A percentile compares a stretch with the other conserved stretches of the same genome.
These are phyloP conservation scores for Cephalotes varians DNA, from an alignment of 2,888 invertebrate species.

Conservation along the genomic window DNA sequence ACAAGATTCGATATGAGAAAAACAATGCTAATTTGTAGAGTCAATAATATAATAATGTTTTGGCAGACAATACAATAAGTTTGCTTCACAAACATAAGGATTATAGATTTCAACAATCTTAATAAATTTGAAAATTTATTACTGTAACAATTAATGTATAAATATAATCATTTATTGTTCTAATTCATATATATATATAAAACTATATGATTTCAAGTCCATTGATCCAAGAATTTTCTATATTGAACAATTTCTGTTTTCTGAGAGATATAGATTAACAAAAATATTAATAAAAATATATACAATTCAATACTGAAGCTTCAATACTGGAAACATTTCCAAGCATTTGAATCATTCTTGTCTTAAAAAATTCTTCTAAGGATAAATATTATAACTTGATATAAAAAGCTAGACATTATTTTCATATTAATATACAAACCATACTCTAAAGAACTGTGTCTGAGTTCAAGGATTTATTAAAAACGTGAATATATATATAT, in stretches of 20 bases:
- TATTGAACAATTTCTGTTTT: not conserved
- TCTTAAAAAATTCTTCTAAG: not conserved
- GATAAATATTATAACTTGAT: not conserved
- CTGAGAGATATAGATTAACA: not conserved
- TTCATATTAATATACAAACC: not conserved
- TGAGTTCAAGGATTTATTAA: not conserved
- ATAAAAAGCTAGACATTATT: not conserved
- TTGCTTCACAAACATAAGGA: not conserved
- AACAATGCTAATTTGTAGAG: not conserved
- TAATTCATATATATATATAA: not conserved
- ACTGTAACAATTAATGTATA: not conserved
- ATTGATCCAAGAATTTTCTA: not conserved
- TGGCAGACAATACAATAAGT: not conserved
- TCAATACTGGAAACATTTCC: not conserved
- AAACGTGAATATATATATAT: not conserved
- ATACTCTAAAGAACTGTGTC: not conserved
- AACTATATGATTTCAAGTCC: not conserved
- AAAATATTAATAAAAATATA: not conserved
- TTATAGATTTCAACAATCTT: not conserved
- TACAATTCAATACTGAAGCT: not conserved
- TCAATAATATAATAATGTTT: not conserved
- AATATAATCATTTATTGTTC: not conserved
- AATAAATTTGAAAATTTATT: slow-evolving; percentile 5
- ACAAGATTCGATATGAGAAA: not conserved
- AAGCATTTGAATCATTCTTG: not conserved